Conservation (phyloP, 2,113 vertebrate species). For the Tupaia tana region DNA sequence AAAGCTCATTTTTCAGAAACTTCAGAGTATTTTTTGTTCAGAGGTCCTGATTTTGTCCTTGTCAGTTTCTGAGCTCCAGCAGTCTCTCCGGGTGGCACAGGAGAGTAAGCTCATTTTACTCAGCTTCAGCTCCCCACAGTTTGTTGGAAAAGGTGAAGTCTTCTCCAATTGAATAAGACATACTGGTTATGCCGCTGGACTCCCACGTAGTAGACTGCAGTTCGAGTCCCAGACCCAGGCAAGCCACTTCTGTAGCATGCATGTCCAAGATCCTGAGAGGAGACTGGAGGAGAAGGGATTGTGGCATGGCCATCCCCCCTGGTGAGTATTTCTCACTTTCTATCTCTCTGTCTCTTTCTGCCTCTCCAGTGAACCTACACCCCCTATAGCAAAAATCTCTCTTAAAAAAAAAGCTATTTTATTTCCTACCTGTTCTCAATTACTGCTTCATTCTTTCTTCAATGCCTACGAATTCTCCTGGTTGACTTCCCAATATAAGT, state of each 20-base stretch:
- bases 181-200: too few species aligned
- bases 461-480: background rate
- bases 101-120: background rate
- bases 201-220: too few species aligned
- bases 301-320: too few species aligned
- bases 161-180: background rate
- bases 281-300: too few species aligned
- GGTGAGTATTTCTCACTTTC: too few species aligned
- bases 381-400: too few species aligned
- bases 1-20: background rate
- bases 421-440: background rate
- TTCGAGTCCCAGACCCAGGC: too few species aligned
- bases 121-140: background rate
- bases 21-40: background rate
- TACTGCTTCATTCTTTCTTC: background rate
- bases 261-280: too few species aligned
- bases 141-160: conserved; percentile 2
- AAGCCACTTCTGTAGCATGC: too few species aligned
- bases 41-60: background rate
- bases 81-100: background rate
- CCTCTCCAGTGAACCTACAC: too few species aligned
- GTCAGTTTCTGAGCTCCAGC: background rate
- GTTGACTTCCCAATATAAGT: background rate
- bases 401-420: background rate
- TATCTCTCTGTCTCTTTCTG: too few species aligned